These are phyloP conservation scores for Trichacis sp. DNA, from an alignment of 2,888 invertebrate genomes.

Conservation along the genomic window DNA sequence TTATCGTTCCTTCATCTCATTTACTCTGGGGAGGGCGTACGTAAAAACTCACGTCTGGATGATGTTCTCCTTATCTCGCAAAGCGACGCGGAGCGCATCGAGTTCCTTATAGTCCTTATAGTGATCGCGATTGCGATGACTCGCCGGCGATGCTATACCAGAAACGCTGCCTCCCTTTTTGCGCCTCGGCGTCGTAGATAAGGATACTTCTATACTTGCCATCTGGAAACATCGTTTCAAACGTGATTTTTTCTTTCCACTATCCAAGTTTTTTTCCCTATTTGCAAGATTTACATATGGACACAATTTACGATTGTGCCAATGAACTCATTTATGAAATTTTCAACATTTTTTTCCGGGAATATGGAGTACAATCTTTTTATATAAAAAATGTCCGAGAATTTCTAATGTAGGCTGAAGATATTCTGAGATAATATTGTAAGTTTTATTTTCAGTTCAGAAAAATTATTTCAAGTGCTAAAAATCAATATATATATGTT, in stretches of 20 bases:
- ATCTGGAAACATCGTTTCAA: slow-evolving; percentile 72
- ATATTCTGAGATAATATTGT: no score
- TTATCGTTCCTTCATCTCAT: slow-evolving; percentile 5
- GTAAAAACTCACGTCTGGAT: slow-evolving; percentile 80
- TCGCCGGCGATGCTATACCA: slow-evolving; percentile 58
- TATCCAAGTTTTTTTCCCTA: no score
- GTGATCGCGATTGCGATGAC: slow-evolving; percentile 65
- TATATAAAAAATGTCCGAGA: no score
- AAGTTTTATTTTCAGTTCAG: no score
- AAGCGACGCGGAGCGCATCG: slow-evolving; percentile 78
- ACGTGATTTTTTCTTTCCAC: background rate
- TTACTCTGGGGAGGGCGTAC: slow-evolving; percentile 5
- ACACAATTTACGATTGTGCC: no score
- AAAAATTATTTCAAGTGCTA: no score
- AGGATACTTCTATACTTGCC: slow-evolving; percentile 87
- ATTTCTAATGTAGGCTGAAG: no score
- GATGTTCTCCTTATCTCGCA: slow-evolving; percentile 85
- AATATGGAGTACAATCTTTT: no score
- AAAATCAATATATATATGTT: no score
- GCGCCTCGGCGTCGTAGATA: slow-evolving; percentile 76
- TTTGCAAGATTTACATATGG: background rate
- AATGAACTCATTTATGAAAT: no score
- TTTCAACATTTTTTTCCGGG: no score
- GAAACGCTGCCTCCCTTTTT: slow-evolving; percentile 71
- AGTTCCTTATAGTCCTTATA: slow-evolving; percentile 74